These are phyloP conservation scores for Blennius ocellaris DNA, from an alignment of 2,113 vertebrate genomes.

Conservation along the genomic window DNA sequence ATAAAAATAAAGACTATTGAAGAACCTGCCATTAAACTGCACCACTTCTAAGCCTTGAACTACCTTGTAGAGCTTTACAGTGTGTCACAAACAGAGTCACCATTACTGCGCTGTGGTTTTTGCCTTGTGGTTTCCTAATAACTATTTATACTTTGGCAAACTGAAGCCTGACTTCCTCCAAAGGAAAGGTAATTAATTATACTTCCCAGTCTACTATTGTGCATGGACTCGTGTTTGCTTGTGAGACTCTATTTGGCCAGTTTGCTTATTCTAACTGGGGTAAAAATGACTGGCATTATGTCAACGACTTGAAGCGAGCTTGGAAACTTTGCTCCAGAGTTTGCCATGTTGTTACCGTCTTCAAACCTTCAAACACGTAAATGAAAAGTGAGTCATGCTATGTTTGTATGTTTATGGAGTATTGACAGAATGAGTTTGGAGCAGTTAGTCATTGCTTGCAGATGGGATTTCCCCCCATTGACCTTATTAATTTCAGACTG, in stretches of 20 bases:
- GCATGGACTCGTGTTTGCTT: conserved; percentile 28
- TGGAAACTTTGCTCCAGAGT: conserved; percentile 5
- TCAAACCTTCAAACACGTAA: neutral
- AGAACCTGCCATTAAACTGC: conserved; percentile 48
- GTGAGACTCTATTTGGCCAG: conserved; percentile 14
- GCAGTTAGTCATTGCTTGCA: conserved; percentile 12
- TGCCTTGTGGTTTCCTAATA: conserved; percentile 74
- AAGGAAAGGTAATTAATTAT: conserved; percentile 72
- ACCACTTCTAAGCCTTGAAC: conserved; percentile 28
- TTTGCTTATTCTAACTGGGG: conserved; percentile 35
- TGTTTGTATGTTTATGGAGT: conserved; percentile 3
- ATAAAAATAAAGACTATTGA: conserved; percentile 73
- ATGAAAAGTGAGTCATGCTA: neutral
- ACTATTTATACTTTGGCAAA: conserved; percentile 70
- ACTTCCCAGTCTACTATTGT: conserved; percentile 46
- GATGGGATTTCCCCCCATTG: neutral
- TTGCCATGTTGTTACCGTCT: neutral
- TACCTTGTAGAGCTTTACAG: conserved; percentile 28
- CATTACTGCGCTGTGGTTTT: conserved; percentile 46
- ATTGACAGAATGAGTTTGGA: conserved; percentile 22
- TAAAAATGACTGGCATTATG: conserved; percentile 40
- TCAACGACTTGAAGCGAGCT: conserved; percentile 11
- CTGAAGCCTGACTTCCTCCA: conserved; percentile 72
- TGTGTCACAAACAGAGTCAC: conserved; percentile 53
- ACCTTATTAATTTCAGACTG: neutral